Percentiles rank a stretch among this genome's conserved stretches.
phyloP scores from a whole-genome alignment of 1,140 invertebrate genomes.

The Geopemphigus sp. region DNA sequence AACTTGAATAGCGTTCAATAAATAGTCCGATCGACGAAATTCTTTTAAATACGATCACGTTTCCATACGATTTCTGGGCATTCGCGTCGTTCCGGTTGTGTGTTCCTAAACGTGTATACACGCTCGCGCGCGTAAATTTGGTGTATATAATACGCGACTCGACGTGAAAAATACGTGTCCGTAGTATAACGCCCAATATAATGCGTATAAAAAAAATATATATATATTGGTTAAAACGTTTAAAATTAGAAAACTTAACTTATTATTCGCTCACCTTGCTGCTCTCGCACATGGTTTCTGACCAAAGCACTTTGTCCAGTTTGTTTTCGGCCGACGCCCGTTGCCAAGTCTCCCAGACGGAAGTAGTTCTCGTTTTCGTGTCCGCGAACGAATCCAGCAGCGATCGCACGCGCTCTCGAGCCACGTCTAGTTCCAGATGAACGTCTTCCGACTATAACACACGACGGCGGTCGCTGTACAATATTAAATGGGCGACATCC shows the following conservation, averaged over 20 bases:
- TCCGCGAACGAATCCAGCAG: conserved; percentile 69
- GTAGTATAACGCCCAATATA: too few species aligned
- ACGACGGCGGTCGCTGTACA: conserved; percentile 3
- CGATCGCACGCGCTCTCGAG: conserved; percentile 68
- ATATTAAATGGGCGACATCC: conserved; percentile 23
- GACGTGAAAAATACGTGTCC: too few species aligned
- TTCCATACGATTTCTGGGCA: too few species aligned
- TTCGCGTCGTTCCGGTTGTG: too few species aligned
- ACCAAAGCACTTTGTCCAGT: conserved; percentile 66
- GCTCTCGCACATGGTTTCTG: conserved; percentile 72
- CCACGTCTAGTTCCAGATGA: conserved; percentile 69
- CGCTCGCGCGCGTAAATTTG: too few species aligned
- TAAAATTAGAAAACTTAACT: not conserved
- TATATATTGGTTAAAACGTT: not conserved
- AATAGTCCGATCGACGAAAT: too few species aligned
- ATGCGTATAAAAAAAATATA: too few species aligned
- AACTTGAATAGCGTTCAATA: too few species aligned
- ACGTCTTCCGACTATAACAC: conserved; percentile 55
- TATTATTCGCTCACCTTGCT: conserved; percentile 61
- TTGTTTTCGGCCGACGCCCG: conserved; percentile 64
- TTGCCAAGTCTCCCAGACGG: conserved; percentile 70
- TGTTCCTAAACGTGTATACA: too few species aligned
- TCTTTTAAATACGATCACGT: too few species aligned
- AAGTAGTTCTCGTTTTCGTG: conserved; percentile 65
- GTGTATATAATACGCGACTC: too few species aligned